Evolutionary conservation across 1,140 invertebrate species (phyloP).

Genomic region (Gonatopus flavifemur): DNA sequence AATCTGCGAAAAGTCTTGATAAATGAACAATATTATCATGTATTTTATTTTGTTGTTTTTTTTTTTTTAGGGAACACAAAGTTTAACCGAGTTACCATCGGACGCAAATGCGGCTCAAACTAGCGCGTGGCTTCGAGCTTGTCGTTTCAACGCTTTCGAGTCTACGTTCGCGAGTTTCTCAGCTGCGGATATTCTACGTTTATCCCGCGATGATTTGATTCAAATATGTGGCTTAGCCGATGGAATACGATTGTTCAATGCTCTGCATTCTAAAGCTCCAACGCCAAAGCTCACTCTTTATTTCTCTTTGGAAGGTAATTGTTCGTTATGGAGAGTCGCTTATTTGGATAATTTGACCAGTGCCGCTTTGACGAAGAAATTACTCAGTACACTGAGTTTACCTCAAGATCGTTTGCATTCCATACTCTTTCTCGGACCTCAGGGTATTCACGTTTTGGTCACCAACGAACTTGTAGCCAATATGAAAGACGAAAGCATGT

Average conservation of each 20-base stretch:
- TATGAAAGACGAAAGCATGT: slow-evolving; percentile 68
- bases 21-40: not conserved
- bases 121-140: slow-evolving; percentile 74
- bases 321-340: slow-evolving; percentile 74
- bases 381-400: slow-evolving; percentile 64
- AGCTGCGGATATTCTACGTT: slow-evolving; percentile 81
- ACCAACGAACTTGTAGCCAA: slow-evolving; percentile 73
- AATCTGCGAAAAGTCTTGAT: not conserved
- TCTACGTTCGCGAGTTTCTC: slow-evolving; percentile 82
- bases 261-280: slow-evolving; percentile 76
- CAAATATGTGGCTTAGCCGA: slow-evolving; percentile 92
- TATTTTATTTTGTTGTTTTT: not conserved
- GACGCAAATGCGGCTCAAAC: slow-evolving; percentile 73
- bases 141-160: slow-evolving; percentile 76
- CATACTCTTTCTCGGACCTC: slow-evolving; percentile 73
- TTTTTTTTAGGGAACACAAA: slow-evolving; percentile 11
- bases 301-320: slow-evolving; percentile 68
- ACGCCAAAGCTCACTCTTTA: slow-evolving; percentile 79
- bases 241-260: slow-evolving; percentile 87
- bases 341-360: slow-evolving; percentile 73
- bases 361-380: slow-evolving; percentile 68
- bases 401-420: slow-evolving; percentile 63
- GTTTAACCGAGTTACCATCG: slow-evolving; percentile 54
- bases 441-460: slow-evolving; percentile 73
- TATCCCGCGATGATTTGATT: slow-evolving; percentile 87